A percentile compares a stretch with the other conserved stretches of the same genome.
Evolutionary conservation across 2,888 invertebrate genomes (phyloP).

Genomic region (Agriopis aurantiaria): DNA sequence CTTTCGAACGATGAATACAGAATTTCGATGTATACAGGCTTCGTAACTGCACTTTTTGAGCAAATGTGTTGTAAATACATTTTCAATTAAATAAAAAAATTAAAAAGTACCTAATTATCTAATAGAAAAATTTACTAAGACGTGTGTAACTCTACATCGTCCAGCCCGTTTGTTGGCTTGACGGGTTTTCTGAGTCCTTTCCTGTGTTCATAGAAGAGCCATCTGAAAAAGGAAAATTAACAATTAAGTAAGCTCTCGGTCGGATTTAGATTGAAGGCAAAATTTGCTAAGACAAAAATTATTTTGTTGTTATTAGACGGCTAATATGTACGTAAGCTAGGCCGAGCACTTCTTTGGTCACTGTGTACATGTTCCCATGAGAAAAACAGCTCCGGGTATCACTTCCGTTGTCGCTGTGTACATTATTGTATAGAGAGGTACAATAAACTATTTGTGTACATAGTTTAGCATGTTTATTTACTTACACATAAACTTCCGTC

Average conservation of each 20-base stretch:
- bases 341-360: no score
- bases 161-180: conserved; percentile 34
- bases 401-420: conserved; percentile 88
- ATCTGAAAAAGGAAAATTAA: conserved; percentile 47
- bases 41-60: no score
- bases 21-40: no score
- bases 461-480: conserved; percentile 50
- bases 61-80: no score
- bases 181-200: conserved; percentile 41
- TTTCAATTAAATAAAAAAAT: no score
- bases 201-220: conserved; percentile 52
- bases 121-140: conserved; percentile 9
- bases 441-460: conserved; percentile 87
- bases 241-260: background rate
- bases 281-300: no score
- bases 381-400: conserved; percentile 39
- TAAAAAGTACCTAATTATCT: background rate
- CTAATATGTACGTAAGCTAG: no score
- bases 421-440: conserved; percentile 88
- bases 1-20: no score
- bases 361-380: no score
- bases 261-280: no score
- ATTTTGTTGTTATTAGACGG: no score
- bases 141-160: conserved; percentile 29
- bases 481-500: no score